phyloP scores from a whole-genome alignment of 2,888 invertebrate species.

The Dicranocentrus wangi region DNA sequence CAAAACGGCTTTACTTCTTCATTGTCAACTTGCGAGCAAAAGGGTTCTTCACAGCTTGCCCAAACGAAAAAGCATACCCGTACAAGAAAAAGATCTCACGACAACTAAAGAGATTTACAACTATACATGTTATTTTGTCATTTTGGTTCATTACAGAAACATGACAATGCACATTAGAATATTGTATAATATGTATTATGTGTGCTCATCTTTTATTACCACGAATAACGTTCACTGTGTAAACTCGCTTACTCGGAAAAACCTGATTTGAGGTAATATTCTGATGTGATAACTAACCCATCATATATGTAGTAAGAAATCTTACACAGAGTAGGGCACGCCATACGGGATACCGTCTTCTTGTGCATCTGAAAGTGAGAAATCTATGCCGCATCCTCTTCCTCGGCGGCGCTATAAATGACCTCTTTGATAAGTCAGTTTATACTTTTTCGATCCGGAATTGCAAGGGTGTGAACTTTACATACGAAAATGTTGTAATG shows the following conservation, averaged over 20 bases:
- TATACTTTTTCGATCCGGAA: no score
- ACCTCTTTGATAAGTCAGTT: no score
- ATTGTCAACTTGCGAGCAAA: constrained; percentile 5
- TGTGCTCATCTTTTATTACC: background rate
- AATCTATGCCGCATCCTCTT: no score
- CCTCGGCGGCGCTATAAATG: no score
- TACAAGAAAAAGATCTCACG: background rate
- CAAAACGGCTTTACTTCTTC: background rate
- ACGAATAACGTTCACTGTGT: background rate
- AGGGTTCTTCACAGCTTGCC: background rate
- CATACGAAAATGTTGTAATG: no score
- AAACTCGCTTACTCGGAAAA: background rate
- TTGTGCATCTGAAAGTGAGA: no score
- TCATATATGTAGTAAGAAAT: no score
- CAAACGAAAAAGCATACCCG: background rate
- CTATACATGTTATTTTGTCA: constrained; percentile 3
- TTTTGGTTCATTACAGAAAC: background rate
- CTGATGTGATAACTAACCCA: no score
- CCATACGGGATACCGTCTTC: no score
- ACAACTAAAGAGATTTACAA: background rate
- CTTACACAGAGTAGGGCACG: no score
- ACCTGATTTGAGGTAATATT: background rate
- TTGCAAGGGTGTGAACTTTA: no score
- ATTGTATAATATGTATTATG: background rate
- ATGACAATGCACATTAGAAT: background rate